Conservation (phyloP, 2,113 vertebrate genomes). For the Colossoma macropomum region DNA sequence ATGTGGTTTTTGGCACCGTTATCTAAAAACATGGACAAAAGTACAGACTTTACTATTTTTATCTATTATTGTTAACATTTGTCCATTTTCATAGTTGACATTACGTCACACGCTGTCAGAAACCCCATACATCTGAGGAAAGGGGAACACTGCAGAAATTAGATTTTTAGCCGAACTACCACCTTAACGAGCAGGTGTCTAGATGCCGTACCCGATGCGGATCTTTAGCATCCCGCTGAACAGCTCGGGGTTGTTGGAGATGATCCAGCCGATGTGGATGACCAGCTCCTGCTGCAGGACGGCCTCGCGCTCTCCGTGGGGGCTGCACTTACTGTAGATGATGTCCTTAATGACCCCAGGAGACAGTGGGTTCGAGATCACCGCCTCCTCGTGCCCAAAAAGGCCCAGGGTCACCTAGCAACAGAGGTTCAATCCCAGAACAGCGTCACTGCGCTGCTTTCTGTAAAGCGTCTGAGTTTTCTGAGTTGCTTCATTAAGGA, state of each 20-base stretch:
- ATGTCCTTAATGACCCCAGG: constrained; percentile 94
- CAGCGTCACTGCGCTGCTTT: background rate
- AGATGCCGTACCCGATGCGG: constrained; percentile 84
- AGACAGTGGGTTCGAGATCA: constrained; percentile 97
- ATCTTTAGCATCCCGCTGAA: constrained; percentile 99
- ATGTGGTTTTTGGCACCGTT: too few relatives aligned
- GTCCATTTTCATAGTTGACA: too few relatives aligned
- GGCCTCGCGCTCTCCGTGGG: constrained; percentile 88
- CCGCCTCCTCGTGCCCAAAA: constrained; percentile 93
- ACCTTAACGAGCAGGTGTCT: background rate
- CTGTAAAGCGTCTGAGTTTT: background rate
- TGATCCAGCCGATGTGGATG: constrained; percentile 97
- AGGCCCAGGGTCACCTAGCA: constrained; percentile 92
- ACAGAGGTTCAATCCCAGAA: constrained; percentile 21
- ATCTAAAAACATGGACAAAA: too few relatives aligned
- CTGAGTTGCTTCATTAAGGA: too few relatives aligned
- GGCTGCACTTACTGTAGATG: constrained; percentile 89
- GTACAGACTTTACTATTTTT: too few relatives aligned
- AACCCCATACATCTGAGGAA: too few relatives aligned
- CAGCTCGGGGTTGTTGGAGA: constrained; percentile 93
- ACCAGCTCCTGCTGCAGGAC: constrained; percentile 97
- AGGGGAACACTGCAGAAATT: too few relatives aligned
- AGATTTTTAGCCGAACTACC: too few relatives aligned
- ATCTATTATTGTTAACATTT: too few relatives aligned
- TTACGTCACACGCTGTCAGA: too few relatives aligned